Evolutionary conservation across 2,797 vertebrate species (phyloP).

Genomic region (Diglossa cyanea): DNA sequence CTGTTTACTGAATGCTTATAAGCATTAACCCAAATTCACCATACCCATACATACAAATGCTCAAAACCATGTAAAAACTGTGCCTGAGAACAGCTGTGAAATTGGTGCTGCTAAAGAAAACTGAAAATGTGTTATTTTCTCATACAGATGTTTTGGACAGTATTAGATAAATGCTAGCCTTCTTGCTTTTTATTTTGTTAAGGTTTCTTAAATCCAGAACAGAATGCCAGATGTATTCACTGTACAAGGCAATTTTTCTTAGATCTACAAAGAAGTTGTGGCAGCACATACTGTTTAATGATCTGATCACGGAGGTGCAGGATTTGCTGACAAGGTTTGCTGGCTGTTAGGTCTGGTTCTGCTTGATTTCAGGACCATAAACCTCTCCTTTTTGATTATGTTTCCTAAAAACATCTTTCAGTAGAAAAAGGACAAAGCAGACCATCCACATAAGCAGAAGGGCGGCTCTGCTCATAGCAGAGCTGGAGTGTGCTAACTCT

Average conservation of each 20-base stretch:
- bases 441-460: neutral
- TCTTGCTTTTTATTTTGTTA: neutral
- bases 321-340: neutral
- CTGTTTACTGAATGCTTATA: neutral
- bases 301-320: neutral
- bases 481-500: neutral
- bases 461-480: neutral
- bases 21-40: neutral
- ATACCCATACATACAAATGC: neutral
- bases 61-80: neutral
- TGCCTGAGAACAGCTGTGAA: neutral
- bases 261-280: neutral
- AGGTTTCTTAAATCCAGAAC: neutral
- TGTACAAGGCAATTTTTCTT: neutral
- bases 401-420: neutral
- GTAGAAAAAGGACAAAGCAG: neutral
- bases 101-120: neutral
- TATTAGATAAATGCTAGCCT: neutral
- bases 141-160: neutral
- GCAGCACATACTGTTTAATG: rapidly evolving
- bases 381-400: neutral
- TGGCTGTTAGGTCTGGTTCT: neutral
- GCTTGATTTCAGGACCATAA: neutral
- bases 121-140: neutral
- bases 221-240: neutral